phyloP scores from a whole-genome alignment of 2,113 vertebrate genomes.

The Lagenorhynchus albirostris region DNA sequence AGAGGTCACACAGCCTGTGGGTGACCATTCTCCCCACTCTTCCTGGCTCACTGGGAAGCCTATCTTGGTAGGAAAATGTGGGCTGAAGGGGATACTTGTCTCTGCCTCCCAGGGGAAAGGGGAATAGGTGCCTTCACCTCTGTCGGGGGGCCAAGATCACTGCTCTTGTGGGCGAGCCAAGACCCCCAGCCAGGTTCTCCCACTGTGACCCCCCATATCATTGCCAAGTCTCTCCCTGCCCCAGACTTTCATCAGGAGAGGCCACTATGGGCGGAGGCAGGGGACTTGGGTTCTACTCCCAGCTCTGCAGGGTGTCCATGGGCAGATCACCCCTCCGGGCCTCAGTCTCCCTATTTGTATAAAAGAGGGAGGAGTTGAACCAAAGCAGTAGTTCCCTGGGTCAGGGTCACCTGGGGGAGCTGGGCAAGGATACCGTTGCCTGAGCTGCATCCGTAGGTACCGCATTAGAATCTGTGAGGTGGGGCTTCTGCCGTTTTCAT shows the following conservation, averaged over 20 bases:
- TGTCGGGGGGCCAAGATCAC: too few relatives aligned
- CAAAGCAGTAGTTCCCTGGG: not conserved
- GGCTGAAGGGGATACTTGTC: not conserved
- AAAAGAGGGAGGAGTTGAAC: not conserved
- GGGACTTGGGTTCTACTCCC: not conserved
- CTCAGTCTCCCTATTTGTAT: not conserved
- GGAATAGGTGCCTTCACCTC: not conserved
- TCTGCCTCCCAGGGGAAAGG: not conserved
- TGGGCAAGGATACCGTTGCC: not conserved
- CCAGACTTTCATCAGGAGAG: not conserved
- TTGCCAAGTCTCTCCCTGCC: not conserved
- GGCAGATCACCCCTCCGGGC: not conserved
- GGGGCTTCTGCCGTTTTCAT: not conserved
- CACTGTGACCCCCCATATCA: not conserved
- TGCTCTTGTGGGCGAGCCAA: not conserved
- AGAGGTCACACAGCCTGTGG: not conserved
- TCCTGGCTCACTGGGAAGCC: not conserved
- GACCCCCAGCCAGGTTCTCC: not conserved
- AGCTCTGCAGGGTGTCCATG: not conserved
- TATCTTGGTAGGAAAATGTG: too few relatives aligned
- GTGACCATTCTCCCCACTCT: not conserved
- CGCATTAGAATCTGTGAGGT: not conserved
- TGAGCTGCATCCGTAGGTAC: accelerated
- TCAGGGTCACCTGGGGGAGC: not conserved
- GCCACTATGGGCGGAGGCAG: not conserved